Conservation (phyloP, 2,888 invertebrate species). For the Saturnia pavonia region DNA sequence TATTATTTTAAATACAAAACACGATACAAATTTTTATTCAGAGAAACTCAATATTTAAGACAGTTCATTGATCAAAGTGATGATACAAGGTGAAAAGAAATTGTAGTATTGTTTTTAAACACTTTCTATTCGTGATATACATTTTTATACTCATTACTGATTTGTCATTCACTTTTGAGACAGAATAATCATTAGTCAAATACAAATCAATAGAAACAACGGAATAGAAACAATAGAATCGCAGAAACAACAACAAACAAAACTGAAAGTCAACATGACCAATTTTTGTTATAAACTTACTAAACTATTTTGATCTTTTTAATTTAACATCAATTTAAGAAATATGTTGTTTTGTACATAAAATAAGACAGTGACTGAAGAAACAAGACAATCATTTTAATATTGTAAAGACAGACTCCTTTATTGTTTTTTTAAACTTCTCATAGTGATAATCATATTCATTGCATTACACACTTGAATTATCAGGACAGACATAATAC, state of each 20-base stretch:
- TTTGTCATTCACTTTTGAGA: background rate
- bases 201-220: background rate
- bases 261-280: background rate
- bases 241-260: background rate
- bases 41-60: no score
- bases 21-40: no score
- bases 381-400: background rate
- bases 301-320: background rate
- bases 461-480: constrained; percentile 83
- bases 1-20: no score
- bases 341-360: background rate
- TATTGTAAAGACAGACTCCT: constrained; percentile 58
- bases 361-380: background rate
- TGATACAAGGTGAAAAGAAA: no score
- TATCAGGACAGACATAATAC: background rate
- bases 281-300: background rate
- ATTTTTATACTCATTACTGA: background rate
- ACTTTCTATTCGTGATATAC: background rate
- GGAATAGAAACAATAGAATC: no score
- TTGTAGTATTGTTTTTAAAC: no score
- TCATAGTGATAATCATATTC: constrained; percentile 99
- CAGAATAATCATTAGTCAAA: background rate
- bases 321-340: background rate
- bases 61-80: no score
- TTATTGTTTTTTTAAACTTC: constrained; percentile 97